Evolutionary conservation across 2,797 vertebrate genomes (phyloP).

Genomic region (Fundulus diaphanus): DNA sequence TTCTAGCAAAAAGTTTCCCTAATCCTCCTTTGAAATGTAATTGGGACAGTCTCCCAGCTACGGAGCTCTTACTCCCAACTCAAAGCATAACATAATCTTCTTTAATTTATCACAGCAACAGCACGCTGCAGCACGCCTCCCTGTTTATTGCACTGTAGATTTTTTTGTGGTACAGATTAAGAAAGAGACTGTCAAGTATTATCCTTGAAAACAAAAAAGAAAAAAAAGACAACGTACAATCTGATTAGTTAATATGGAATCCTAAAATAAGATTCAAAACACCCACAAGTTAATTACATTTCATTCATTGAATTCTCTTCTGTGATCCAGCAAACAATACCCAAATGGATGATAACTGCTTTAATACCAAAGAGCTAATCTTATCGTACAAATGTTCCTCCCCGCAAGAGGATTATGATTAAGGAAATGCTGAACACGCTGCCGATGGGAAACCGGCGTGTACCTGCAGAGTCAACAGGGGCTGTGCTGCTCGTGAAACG

Average conservation of each 20-base stretch:
- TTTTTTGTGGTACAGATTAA: conserved; percentile 17
- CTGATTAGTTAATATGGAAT: conserved; percentile 18
- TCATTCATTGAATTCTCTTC: conserved; percentile 12
- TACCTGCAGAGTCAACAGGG: conserved; percentile 34
- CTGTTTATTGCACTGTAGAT: conserved; percentile 4
- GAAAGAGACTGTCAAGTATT: conserved; percentile 22
- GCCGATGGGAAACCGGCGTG: conserved; percentile 16
- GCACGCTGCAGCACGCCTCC: conserved; percentile 12
- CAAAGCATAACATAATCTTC: conserved; percentile 43
- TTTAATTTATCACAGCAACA: conserved; percentile 32
- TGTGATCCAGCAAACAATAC: conserved; percentile 35
- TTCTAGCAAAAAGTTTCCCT: conserved; percentile 70
- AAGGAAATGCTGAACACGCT: conserved; percentile 10
- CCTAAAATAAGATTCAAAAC: conserved; percentile 28
- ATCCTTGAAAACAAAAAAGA: conserved; percentile 2
- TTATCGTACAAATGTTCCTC: conserved; percentile 20
- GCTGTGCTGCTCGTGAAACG: conserved; percentile 16
- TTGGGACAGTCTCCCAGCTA: conserved; percentile 57
- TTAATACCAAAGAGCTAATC: conserved; percentile 30
- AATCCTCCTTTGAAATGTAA: conserved; percentile 75
- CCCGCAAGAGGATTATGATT: conserved; percentile 15
- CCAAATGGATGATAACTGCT: conserved; percentile 48
- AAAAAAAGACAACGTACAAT: neutral
- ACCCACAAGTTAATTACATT: conserved; percentile 41
- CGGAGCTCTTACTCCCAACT: conserved; percentile 37